Base-by-base conservation (phyloP, 1,140 invertebrate species). In the Hycleus cichorii region DNA sequence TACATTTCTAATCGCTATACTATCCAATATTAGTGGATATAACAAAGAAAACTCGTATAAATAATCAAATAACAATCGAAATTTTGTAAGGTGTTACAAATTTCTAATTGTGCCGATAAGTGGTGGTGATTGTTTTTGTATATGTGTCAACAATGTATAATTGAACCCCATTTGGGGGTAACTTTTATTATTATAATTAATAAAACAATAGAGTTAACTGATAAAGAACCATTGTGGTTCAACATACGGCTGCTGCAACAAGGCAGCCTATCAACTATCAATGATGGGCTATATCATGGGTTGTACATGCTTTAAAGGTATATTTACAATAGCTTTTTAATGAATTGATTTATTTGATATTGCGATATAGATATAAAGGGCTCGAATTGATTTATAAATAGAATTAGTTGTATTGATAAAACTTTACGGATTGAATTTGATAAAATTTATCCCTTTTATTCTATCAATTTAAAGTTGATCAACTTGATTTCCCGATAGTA, bases 211-310 rank as follows among this genome's bases (percentile, higher is more conserved):
- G 9, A 8, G 5, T 64, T 56, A 50, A 58, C 63, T 42, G 40
- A n/a, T 42, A 11, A 42, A 9, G 9, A 11, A 57, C 63, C 53
- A 50, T 46, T 51, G 49, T 48, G 58, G 52, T 45, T 59, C 58
- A 47, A n/a, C 43, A 32, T n/a, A 46, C 49, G 49, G 68, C 71
- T 39, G 52, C 60, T 59, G 61, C 56, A 60, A 54, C 69, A 68
- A 63, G 64, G 65, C 57, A 58, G 64, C 72, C 72, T 72, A 71
- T 65, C 65, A 65, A 48, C 64, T 66, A 70, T 81, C 80, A 72
- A 87, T 89, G 86, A 90, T 89, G 87, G 86, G 86, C 78, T 90
- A 88, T 82, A 90, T 90, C 82, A 90, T 90, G 88, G 87, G 88
- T 77, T 90, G 88, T 80, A 86, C 87, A 78, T 88, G 87, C 80